Conservation (phyloP, 2,797 vertebrate species). For the Peromyscus eremicus region DNA sequence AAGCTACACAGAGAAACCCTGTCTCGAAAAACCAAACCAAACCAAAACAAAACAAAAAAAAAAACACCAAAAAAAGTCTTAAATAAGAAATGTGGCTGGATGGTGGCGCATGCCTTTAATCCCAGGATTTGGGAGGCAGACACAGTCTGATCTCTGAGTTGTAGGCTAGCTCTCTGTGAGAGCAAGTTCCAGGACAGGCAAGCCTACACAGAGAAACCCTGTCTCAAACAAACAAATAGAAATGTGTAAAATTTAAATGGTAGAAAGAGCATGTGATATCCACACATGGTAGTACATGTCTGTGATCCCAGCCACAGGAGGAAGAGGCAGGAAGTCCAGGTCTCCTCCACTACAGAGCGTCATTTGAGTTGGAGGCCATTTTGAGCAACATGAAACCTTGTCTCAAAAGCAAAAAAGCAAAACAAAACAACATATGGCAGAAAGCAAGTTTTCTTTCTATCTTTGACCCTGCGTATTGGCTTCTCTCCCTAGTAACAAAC, state of each 20-base stretch:
- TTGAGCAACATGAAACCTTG: neutral
- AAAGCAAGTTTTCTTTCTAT: conserved; percentile 54
- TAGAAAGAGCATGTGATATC: neutral
- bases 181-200: neutral
- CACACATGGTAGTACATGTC: neutral
- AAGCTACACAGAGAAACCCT: no score
- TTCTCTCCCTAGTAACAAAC: conserved; percentile 39
- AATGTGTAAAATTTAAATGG: conserved; percentile 60
- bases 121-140: no score
- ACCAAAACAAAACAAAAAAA: no score
- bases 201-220: neutral
- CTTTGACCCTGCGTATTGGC: conserved; percentile 29
- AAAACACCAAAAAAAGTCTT: neutral
- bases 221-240: neutral
- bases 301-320: neutral
- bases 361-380: neutral
- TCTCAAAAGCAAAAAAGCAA: neutral
- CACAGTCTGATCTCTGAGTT: no score
- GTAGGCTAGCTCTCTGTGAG: neutral
- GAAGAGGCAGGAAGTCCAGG: neutral
- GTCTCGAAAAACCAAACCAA: neutral
- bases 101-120: no score
- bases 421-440: conserved; percentile 15
- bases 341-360: neutral
- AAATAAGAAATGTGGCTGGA: no score